Percentiles rank a stretch among this genome's conserved stretches.
Conservation (phyloP, 2,113 vertebrate species). For the Coturnix japonica region DNA sequence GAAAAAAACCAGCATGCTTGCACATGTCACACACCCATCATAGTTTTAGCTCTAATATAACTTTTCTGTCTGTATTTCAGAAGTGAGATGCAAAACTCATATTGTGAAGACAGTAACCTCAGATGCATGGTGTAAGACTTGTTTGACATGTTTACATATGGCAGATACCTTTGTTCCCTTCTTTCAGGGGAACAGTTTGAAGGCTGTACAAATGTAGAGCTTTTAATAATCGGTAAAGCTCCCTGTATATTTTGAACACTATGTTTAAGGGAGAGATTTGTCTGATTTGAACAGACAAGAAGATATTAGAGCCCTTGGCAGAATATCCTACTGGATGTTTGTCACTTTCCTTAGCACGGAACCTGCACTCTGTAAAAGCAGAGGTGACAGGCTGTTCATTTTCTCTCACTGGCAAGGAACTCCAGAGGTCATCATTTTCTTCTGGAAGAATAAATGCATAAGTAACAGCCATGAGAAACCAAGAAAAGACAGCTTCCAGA, state of each 20-base stretch:
- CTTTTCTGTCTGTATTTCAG: not conserved
- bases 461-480: not conserved
- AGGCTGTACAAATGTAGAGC: not conserved
- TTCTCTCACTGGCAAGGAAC: not conserved
- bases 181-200: not conserved
- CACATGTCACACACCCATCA: not conserved
- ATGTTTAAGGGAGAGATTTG: not conserved
- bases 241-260: not conserved
- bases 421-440: constrained; percentile 5
- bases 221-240: not conserved
- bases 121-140: not conserved
- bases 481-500: not conserved
- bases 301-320: constrained; percentile 12
- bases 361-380: constrained; percentile 14
- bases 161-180: not conserved
- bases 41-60: not conserved
- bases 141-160: not conserved
- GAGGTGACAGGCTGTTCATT: not conserved
- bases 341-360: not conserved
- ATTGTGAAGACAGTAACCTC: not conserved
- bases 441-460: constrained; percentile 3
- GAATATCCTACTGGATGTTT: constrained; percentile 6
- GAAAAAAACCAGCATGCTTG: not conserved
- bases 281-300: constrained; percentile 14
- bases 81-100: not conserved